A percentile compares a stretch with the other conserved stretches of the same genome.
Conservation (phyloP, 35 echinoderm and acorn worm genomes). For the Apostichopus japonicus region DNA sequence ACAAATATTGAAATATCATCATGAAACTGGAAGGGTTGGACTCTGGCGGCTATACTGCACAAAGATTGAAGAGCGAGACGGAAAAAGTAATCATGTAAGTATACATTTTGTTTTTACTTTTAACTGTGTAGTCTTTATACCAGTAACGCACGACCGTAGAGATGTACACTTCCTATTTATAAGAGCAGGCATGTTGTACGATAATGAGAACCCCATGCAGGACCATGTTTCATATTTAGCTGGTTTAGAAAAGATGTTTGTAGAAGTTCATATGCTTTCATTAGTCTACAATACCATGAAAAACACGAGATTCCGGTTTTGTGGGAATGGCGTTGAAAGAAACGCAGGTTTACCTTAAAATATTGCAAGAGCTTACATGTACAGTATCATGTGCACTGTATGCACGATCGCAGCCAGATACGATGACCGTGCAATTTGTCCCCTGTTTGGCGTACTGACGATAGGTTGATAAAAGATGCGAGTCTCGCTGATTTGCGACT, state of each 20-base stretch:
- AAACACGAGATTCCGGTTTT: too few relatives aligned
- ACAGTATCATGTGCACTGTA: too few relatives aligned
- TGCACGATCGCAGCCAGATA: too few relatives aligned
- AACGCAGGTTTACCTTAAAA: too few relatives aligned
- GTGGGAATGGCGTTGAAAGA: too few relatives aligned
- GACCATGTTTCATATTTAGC: neutral
- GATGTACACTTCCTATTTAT: neutral
- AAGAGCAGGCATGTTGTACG: neutral
- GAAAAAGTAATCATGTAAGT: neutral
- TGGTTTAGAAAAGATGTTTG: neutral
- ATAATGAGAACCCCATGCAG: neutral
- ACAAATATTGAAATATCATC: neutral
- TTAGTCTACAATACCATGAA: too few relatives aligned
- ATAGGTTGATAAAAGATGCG: too few relatives aligned
- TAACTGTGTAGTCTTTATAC: neutral
- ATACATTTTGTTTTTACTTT: neutral
- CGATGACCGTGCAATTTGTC: too few relatives aligned
- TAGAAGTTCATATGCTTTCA: too few relatives aligned
- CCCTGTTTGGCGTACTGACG: too few relatives aligned
- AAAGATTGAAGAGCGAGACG: neutral
- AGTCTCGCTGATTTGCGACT: too few relatives aligned
- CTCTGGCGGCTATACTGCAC: neutral
- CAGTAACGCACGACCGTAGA: neutral
- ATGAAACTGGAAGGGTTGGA: neutral
- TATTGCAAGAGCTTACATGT: too few relatives aligned